Evolutionary conservation across 2,113 vertebrate species (phyloP).

Genomic region (Pelecanus crispus): DNA sequence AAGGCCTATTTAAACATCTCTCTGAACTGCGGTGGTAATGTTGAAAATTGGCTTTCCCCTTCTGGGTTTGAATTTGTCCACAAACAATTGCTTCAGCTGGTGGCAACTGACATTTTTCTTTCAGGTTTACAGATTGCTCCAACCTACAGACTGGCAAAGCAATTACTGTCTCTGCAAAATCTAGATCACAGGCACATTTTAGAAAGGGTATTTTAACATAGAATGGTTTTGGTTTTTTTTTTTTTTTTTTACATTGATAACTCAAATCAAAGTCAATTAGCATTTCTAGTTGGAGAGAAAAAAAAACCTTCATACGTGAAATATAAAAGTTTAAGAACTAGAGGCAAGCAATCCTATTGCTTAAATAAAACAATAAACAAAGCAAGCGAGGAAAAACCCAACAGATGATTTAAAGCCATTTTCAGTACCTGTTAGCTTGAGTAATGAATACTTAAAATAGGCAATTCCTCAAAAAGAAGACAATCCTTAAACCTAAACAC

Average conservation of each 20-base stretch:
- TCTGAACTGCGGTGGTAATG: not conserved
- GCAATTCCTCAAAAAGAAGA: not conserved
- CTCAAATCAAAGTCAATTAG: not conserved
- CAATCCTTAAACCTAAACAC: not conserved
- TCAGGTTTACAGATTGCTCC: not conserved
- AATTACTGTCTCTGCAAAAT: not conserved
- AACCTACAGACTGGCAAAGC: not conserved
- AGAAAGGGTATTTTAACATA: not conserved
- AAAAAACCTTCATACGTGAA: not conserved
- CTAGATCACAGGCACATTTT: not conserved
- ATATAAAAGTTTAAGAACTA: not conserved
- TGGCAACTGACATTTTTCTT: not conserved
- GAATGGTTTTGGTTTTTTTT: not conserved
- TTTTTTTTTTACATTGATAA: not conserved
- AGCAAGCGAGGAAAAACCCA: not conserved
- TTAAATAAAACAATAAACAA: not conserved
- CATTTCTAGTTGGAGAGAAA: not conserved
- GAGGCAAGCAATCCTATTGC: not conserved
- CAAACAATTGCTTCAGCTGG: not conserved
- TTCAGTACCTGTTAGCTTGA: not conserved
- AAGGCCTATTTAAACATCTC: not conserved
- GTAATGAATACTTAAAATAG: not conserved
- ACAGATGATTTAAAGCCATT: not conserved
- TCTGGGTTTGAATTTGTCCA: not conserved
- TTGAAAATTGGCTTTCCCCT: not conserved